Conservation (phyloP, 2,888 invertebrate genomes). For the Diarsia dahlii region DNA sequence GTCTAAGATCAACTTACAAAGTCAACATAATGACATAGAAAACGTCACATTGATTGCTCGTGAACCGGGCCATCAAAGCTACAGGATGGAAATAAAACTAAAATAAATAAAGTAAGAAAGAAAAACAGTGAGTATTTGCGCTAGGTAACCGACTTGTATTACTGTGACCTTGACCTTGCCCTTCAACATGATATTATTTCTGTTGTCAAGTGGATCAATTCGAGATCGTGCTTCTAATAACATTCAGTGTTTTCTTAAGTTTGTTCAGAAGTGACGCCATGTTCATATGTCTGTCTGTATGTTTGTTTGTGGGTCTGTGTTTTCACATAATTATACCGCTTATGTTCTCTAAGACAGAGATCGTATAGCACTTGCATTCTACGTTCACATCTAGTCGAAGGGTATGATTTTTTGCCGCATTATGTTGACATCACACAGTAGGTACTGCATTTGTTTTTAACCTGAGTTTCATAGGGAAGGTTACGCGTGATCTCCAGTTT, state of each 20-base stretch:
- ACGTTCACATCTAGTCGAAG: not conserved
- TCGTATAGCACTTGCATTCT: not conserved
- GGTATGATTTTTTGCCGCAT: too few species aligned
- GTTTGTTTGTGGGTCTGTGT: not conserved
- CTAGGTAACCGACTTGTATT: conserved; percentile 1
- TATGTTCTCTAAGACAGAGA: not conserved
- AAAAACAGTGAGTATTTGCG: conserved; percentile 20
- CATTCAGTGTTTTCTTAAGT: conserved; percentile 31
- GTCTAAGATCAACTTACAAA: conserved; percentile 20
- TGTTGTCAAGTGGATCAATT: conserved; percentile 19
- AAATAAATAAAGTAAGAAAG: not conserved
- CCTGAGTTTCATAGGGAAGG: not conserved
- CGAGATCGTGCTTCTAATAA: conserved; percentile 24
- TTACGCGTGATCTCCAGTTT: not conserved
- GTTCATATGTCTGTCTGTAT: not conserved
- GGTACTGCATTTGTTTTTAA: conserved; percentile 1
- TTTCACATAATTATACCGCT: not conserved
- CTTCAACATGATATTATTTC: conserved; percentile 30
- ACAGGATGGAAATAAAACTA: not conserved
- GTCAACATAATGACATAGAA: conserved; percentile 20
- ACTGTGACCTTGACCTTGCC: conserved; percentile 30
- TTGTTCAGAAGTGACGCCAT: conserved; percentile 1
- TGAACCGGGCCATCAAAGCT: conserved; percentile 18
- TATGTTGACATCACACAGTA: not conserved
- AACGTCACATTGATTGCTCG: conserved; percentile 25